phyloP scores from a whole-genome alignment of 2,888 invertebrate genomes.

The Platerodrilus igneus region DNA sequence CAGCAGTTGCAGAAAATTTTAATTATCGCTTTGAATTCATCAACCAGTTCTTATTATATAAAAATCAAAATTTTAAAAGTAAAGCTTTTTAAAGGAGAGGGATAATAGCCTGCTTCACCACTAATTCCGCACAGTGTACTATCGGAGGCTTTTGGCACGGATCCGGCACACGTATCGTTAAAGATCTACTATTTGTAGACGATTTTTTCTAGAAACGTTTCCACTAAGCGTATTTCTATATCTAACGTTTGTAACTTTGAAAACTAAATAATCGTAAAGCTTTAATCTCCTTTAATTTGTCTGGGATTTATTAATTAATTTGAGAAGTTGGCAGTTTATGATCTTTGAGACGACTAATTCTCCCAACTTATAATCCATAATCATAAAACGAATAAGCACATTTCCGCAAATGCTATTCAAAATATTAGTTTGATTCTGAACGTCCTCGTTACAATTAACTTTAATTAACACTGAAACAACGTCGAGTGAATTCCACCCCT shows the following conservation, averaged over 20 bases:
- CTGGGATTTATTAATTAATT: slow-evolving; percentile 18
- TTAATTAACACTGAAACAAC: slow-evolving; percentile 35
- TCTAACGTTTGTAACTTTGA: not conserved
- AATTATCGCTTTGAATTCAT: too few relatives aligned
- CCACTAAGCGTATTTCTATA: too few relatives aligned
- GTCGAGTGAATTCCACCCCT: slow-evolving; percentile 30
- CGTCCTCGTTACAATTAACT: slow-evolving; percentile 36
- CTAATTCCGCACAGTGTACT: too few relatives aligned
- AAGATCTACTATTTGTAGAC: too few relatives aligned
- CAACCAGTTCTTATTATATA: too few relatives aligned
- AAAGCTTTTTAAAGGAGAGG: too few relatives aligned
- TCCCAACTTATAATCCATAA: slow-evolving; percentile 19
- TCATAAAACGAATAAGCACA: slow-evolving; percentile 22
- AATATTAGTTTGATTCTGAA: slow-evolving; percentile 32
- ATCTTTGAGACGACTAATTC: slow-evolving; percentile 18
- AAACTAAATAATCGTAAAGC: slow-evolving; percentile 1
- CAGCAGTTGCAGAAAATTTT: too few relatives aligned
- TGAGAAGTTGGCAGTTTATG: slow-evolving; percentile 19
- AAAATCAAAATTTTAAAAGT: too few relatives aligned
- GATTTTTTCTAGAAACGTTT: too few relatives aligned
- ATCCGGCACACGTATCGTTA: too few relatives aligned
- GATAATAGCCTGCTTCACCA: too few relatives aligned
- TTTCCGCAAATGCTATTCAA: slow-evolving; percentile 25
- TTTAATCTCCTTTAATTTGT: slow-evolving; percentile 1
- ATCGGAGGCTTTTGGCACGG: too few relatives aligned